These are phyloP conservation scores for Aerospiza tachiro DNA, from an alignment of 2,797 vertebrate genomes.

Conservation along the genomic window DNA sequence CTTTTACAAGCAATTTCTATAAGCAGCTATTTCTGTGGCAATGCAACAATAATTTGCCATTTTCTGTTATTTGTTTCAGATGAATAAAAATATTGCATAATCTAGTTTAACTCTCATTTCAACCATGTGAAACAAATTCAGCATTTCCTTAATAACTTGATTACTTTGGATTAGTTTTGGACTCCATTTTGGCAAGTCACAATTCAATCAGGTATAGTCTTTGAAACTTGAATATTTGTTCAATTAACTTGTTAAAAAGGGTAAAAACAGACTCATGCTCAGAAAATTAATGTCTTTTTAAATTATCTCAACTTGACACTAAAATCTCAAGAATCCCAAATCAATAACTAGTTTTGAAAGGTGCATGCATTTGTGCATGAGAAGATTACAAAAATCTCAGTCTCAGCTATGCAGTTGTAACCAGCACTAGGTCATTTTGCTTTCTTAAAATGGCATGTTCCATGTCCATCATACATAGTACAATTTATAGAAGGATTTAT, in stretches of 20 bases:
- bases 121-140: background rate
- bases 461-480: accelerated
- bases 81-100: background rate
- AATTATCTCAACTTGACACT: background rate
- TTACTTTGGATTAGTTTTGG: background rate
- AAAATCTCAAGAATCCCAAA: background rate
- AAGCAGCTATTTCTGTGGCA: background rate
- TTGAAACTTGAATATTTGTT: background rate
- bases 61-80: background rate
- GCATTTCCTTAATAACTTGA: background rate
- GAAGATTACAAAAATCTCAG: background rate
- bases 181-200: background rate
- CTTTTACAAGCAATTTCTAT: background rate
- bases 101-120: background rate
- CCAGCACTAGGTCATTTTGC: background rate
- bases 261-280: background rate
- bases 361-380: background rate
- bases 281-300: background rate
- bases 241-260: background rate
- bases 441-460: background rate
- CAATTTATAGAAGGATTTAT: background rate
- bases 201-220: background rate
- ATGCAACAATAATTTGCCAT: background rate
- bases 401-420: background rate
- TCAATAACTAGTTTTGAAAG: background rate